These are phyloP conservation scores for Scaptomyza cyrtandrae DNA, from an alignment of 2,888 invertebrate genomes.

Conservation along the genomic window DNA sequence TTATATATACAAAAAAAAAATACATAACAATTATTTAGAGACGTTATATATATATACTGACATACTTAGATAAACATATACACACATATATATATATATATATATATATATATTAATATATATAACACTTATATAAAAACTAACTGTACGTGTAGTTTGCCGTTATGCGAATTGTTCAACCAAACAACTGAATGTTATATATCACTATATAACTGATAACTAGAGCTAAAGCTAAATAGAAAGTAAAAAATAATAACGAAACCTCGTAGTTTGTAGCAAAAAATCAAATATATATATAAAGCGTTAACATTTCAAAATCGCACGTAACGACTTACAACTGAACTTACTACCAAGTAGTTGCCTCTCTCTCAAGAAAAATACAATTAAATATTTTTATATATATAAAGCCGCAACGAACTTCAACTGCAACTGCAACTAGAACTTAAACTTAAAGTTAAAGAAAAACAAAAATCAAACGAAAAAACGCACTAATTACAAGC, in stretches of 20 bases:
- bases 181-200: conserved; percentile 22
- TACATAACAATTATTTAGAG: conserved; percentile 31
- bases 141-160: conserved; percentile 61
- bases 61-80: conserved; percentile 34
- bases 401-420: conserved; percentile 60
- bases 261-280: conserved; percentile 75
- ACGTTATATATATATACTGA: conserved; percentile 48
- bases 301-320: conserved; percentile 55
- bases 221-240: conserved; percentile 66
- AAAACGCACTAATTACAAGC: conserved; percentile 60
- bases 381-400: conserved; percentile 50
- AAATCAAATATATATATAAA: conserved; percentile 38
- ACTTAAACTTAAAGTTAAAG: conserved; percentile 18
- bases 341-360: conserved; percentile 78
- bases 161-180: conserved; percentile 65
- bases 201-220: conserved; percentile 42
- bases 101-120: conserved; percentile 21
- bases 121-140: conserved; percentile 46
- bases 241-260: too few relatives aligned
- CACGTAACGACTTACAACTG: conserved; percentile 66
- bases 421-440: conserved; percentile 49
- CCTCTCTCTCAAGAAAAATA: conserved; percentile 68
- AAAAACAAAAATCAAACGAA: conserved; percentile 15
- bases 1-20: conserved; percentile 8
- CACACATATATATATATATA: conserved; percentile 15